Evolutionary conservation across 2,888 invertebrate genomes (phyloP), one percentile per base, ranked within the genome.

Genomic region (Himalopsyche kuldschensis): DNA sequence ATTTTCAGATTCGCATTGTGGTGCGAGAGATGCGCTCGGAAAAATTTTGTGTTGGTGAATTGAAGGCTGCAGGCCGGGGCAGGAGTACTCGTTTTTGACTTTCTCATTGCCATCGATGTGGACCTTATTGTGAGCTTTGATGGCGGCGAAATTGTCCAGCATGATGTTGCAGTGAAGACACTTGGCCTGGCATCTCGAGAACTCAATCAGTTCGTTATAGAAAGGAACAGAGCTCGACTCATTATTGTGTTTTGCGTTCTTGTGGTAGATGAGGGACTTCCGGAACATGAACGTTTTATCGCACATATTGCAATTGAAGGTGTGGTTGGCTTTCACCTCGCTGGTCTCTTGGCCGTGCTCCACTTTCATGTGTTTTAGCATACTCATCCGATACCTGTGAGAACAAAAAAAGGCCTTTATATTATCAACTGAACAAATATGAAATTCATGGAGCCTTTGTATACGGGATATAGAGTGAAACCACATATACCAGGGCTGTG

Each of bases 261-360:
- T 91, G 87, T 92, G 92, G 8, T 91, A 91, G 0, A 90, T 86
- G 0, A 92, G 88, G 1, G 91, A 86, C 3, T 90, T 89, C 81
- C 89, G 90, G 87, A 91, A 91, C 0, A 91, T 91, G 88, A 92
- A 92, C 86, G 89, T 89, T 86, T 92, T 92, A 87, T 91, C 91
- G 86, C 92, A 92, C 79, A 92, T 90, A 81, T 92, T 91, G 84
- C 92, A 92, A 0, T 91, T 91, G 81, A 79, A 80, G n/a, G 79
- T 63, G 30, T 75, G 32, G 31, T 69, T 80, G 48, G 31, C 69
- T 24, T 27, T 69, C 69, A 69, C 69, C 15, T 69, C 69, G 69
- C 69, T 69, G 20, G 69, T 69, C 69, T 69, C 69, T 27, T 69
- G 69, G 15, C 69, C 69, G 48, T 84, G 84, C 41, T 84, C 80